Percentiles rank a stretch among this genome's conserved stretches.
phyloP scores from a whole-genome alignment of 92 coral and sea anemone species.

The Parazoanthus darwini region DNA sequence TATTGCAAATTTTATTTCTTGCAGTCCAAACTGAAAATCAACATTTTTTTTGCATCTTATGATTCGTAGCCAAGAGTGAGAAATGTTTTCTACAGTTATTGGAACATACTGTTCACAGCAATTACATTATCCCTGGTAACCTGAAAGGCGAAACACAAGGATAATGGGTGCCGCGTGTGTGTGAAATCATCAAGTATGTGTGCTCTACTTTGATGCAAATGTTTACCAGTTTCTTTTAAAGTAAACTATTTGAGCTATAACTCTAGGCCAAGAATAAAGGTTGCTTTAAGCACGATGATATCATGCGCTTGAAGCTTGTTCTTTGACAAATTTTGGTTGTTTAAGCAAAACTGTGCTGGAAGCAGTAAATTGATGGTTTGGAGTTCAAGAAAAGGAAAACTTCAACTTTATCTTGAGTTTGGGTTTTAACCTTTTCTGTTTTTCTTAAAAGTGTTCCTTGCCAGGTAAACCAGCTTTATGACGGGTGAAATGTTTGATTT shows the following conservation, averaged over 20 bases:
- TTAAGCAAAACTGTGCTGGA: constrained; percentile 28
- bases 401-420: not conserved
- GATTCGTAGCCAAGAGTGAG: not conserved
- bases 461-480: not conserved
- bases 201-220: not conserved
- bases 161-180: too few species aligned
- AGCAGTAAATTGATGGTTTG: constrained; percentile 1
- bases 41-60: not conserved
- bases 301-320: not conserved
- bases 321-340: not conserved
- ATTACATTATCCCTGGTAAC: not conserved
- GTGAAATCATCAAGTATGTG: not conserved
- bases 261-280: not conserved
- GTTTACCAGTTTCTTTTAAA: not conserved
- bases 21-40: not conserved
- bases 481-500: not conserved
- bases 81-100: not conserved
- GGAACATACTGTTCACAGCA: not conserved
- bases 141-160: not conserved
- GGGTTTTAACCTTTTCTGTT: not conserved
- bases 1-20: not conserved
- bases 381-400: not conserved
- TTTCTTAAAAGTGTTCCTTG: not conserved
- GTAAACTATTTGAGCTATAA: not conserved
- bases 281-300: not conserved